Conservation (phyloP, 2,113 vertebrate genomes). For the Stigmatopora argus region DNA sequence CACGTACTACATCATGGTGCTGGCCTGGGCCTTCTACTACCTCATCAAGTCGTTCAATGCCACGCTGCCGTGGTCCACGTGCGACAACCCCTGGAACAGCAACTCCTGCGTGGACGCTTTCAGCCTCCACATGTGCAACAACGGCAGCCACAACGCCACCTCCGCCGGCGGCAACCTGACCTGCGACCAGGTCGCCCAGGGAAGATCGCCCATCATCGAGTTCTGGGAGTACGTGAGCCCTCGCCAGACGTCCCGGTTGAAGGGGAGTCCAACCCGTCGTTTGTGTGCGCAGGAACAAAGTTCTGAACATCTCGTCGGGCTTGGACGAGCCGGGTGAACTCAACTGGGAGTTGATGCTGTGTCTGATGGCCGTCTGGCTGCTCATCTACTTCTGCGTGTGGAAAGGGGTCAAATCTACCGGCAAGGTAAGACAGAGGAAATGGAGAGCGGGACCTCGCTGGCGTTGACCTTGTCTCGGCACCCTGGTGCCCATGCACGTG, state of each 20-base stretch:
- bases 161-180: slow-evolving; percentile 56
- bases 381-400: slow-evolving; percentile 80
- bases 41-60: slow-evolving; percentile 73
- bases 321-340: slow-evolving; percentile 61
- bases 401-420: slow-evolving; percentile 80
- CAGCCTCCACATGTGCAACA: slow-evolving; percentile 60
- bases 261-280: background rate
- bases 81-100: slow-evolving; percentile 75
- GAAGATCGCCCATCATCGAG: slow-evolving; percentile 71
- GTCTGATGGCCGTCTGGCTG: slow-evolving; percentile 72
- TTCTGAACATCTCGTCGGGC: slow-evolving; percentile 72
- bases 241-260: too few species aligned
- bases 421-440: slow-evolving; percentile 60
- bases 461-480: background rate
- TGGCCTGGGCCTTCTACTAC: slow-evolving; percentile 81
- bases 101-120: slow-evolving; percentile 70
- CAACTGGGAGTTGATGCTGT: slow-evolving; percentile 74
- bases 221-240: slow-evolving; percentile 75
- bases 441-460: background rate
- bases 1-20: slow-evolving; percentile 83
- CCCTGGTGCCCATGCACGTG: background rate
- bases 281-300: slow-evolving; percentile 65
- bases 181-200: slow-evolving; percentile 58
- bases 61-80: slow-evolving; percentile 73
- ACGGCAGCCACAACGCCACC: slow-evolving; percentile 61